Evolutionary conservation across 2,888 invertebrate genomes (phyloP).

Genomic region (Ephialtes manifestator): DNA sequence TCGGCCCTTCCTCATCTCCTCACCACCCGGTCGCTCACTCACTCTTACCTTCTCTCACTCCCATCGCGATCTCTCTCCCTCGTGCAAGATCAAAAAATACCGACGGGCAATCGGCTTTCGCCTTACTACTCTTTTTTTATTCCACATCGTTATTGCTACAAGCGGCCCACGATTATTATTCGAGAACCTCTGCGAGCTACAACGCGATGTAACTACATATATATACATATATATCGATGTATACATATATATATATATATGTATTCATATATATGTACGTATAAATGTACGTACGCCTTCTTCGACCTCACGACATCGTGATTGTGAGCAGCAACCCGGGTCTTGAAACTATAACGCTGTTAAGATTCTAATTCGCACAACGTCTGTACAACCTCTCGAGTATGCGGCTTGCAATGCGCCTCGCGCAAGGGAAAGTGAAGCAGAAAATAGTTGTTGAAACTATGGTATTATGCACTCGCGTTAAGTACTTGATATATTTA

Average conservation of each 20-base stretch:
- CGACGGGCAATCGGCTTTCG: constrained; percentile 69
- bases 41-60: constrained; percentile 55
- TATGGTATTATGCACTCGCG: constrained; percentile 63
- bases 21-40: constrained; percentile 45
- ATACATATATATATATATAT: constrained; percentile 41
- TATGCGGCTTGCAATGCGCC: constrained; percentile 19
- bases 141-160: constrained; percentile 71
- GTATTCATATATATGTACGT: neutral
- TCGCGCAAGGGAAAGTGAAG: constrained; percentile 38
- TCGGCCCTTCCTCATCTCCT: constrained; percentile 41
- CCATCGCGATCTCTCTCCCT: constrained; percentile 45
- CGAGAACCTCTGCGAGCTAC: constrained; percentile 48
- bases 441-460: constrained; percentile 56
- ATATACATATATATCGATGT: constrained; percentile 9
- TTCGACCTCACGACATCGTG: constrained; percentile 64
- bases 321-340: constrained; percentile 40
- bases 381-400: constrained; percentile 13
- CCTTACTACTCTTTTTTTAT: constrained; percentile 66
- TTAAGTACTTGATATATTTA: constrained; percentile 69
- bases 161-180: constrained; percentile 68
- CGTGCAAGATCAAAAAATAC: constrained; percentile 71
- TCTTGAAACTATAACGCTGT: constrained; percentile 50
- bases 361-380: constrained; percentile 56
- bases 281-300: constrained; percentile 35
- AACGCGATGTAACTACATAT: constrained; percentile 22